phyloP scores from a whole-genome alignment of 2,888 invertebrate genomes.

The Nomada flava region DNA sequence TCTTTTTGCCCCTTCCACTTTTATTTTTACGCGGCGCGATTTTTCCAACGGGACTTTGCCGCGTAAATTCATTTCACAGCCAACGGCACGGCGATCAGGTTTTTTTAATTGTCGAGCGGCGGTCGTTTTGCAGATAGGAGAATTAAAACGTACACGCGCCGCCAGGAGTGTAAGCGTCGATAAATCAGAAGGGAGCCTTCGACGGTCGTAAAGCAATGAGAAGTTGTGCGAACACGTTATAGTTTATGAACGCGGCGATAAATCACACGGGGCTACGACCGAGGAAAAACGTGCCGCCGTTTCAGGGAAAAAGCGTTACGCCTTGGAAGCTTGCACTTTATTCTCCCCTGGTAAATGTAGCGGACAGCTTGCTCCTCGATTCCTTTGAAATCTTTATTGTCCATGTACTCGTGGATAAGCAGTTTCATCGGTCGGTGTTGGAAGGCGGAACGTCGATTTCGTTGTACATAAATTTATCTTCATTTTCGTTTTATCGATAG shows the following conservation, averaged over 20 bases:
- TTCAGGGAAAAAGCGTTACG: conserved; percentile 36
- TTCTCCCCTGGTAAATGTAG: conserved; percentile 33
- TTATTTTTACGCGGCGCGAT: conserved; percentile 7
- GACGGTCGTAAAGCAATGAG: conserved; percentile 59
- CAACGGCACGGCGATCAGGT: conserved; percentile 10
- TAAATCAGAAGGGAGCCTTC: conserved; percentile 52
- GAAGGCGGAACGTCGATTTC: neutral
- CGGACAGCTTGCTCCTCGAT: conserved; percentile 34
- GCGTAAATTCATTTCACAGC: conserved; percentile 14
- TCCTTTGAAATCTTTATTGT: conserved; percentile 37
- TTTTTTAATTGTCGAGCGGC: conserved; percentile 6
- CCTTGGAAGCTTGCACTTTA: conserved; percentile 36
- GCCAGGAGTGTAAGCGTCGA: conserved; percentile 26
- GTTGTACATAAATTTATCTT: neutral
- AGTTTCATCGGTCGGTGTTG: neutral
- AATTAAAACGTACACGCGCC: conserved; percentile 40
- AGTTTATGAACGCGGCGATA: conserved; percentile 56
- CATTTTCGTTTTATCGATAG: neutral
- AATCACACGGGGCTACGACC: conserved; percentile 50
- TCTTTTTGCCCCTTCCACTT: neutral
- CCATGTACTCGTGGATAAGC: neutral
- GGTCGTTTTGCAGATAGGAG: neutral
- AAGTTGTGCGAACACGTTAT: conserved; percentile 53
- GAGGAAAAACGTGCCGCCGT: conserved; percentile 48
- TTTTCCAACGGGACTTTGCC: conserved; percentile 1